Base-by-base conservation (phyloP, 2,113 vertebrate genomes). In the Caretta caretta region DNA sequence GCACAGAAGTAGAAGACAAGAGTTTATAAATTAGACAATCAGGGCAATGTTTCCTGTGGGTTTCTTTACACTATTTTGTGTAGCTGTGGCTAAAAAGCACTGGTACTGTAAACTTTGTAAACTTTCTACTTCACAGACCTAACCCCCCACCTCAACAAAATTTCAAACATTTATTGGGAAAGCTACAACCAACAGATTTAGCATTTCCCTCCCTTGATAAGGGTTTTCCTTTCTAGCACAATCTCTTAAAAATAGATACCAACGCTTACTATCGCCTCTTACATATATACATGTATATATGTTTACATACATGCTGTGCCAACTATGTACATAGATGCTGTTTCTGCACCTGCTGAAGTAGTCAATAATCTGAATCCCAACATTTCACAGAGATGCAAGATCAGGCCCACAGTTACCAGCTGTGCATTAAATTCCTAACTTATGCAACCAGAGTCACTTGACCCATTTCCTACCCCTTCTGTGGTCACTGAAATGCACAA, bases 51-150 rank as follows among this genome's bases (percentile, higher is more conserved):
- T 89, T 69, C 20, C 14, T 91, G 17, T 3, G 6, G 5, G 65
- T 91, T 93, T 76, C 49, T 57, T 22, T 65, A n/a, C 2, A 50
- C 69, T 1, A 81, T 29, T 20, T 76, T 16, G 38, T n/a, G n/a
- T 5, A 89, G 85, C 83, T n/a, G 24, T 69, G 81, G 86, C 79
- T 35, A 65, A 51, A 76, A 54, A 54, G 35, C 8, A 69, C 4
- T 0, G 11, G 22, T 57, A 25, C 42, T 76, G 72, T 76, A 76
- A 51, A 20, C 19, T 75, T 31, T 35, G 42, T 48, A 75, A 75
- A 50, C 38, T 57, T 84, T 95, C 91, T 59, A 92, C 76, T 90
- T 86, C 90, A 83, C 88, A 92, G 93, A 92, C 59, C 86, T 17
- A 49, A 27, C 46, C 69, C 72, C 46, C 91, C 49, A 27, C 89